Base-by-base conservation (phyloP, 2,888 invertebrate genomes). In the Zaprionus lineosus region DNA sequence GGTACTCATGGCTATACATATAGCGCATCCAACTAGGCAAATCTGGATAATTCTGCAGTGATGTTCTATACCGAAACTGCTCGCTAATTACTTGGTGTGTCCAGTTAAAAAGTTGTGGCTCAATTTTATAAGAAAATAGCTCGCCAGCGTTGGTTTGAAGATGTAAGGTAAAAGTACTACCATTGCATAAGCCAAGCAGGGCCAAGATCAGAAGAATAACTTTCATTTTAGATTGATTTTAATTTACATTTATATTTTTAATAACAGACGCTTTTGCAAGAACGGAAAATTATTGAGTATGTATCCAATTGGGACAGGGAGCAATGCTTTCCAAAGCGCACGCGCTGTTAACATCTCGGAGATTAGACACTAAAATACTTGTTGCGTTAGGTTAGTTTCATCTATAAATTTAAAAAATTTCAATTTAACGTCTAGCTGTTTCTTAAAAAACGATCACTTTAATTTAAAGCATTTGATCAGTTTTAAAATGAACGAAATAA, bases 11-110 rank as follows among this genome's bases (percentile, higher is more conserved):
- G 75, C 96, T 96, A 88, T 95, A 96, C 60, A 94, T 93, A 86
- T 96, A 97, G 47, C 94, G 93, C 67, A 97, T 93, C 97, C 97
- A 97, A 2, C 93, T 91, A 0, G 97, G 97, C 31, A 97, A 91
- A 89, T 97, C 97, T 0, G 97, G 97, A 67, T 94, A 93, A 67
- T 94, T 93, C 43, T 93, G 88, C 53, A 97, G 87, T 0, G 96
- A 94, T 0, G 95, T 93, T 66, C 95, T 93, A 89, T 95, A 96
- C 1, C 86, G 86, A 55, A 88, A 90, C 43, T 89, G 88, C 56
- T 89, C 89, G 41, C 86, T 87, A 1, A 88, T 84, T 9, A 86
- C 88, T 58, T 88, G 88, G 58, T 88, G 86, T 0, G 93, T 95
- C 95, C 95, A 96, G 88, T 96, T 95, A 87, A 96, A 96, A 86